Evolutionary conservation across 2,888 invertebrate species (phyloP), one percentile per base, ranked within the genome.

Genomic region (Mesorhabditis spiculigera): DNA sequence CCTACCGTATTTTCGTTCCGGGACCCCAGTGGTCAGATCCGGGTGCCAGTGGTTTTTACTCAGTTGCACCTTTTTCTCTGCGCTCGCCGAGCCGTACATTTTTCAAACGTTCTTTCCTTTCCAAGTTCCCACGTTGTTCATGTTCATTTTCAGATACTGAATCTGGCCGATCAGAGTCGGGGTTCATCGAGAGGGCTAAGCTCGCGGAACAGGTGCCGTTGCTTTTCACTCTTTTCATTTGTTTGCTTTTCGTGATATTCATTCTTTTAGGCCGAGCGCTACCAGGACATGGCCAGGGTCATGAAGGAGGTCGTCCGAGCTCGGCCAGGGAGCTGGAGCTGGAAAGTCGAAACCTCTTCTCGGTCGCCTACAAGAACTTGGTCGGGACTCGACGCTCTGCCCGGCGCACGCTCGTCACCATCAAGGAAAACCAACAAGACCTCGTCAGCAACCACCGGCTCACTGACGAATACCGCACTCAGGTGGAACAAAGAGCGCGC

Each of bases 401-500:
- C 66, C 86, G 86, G 86, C 80, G 86, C 67, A 86, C 86, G 50
- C 86, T 86, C 73, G 86, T 85, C 67, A 83, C 84, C 67, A 86
- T 86, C 74, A 86, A 86, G 74, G 85, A 86, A 76, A 86, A 86
- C 77, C 85, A 86, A 71, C 86, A 86, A 75, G 86, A 83, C 66
- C 94, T 93, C 87, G 95, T 95, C 90, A 91, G 94, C 90, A 98
- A 97, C 91, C 95, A 95, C 90, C 93, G 93, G 90, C 95, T 98
- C 94, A 96, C 97, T 88, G 94, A 94, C 91, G 95, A 96, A 90
- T 98, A 98, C 91, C 91, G 96, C 90, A 94, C 95, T 91, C 96
- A 96, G 90, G 95, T 98, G 87, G 97, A 98, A 90, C 94, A n/a
- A 93, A 89, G 97, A 98, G 90, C 91, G 88, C 91, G 94, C 90